Conservation (phyloP, 2,797 vertebrate species). For the Adelosebastes latens region DNA sequence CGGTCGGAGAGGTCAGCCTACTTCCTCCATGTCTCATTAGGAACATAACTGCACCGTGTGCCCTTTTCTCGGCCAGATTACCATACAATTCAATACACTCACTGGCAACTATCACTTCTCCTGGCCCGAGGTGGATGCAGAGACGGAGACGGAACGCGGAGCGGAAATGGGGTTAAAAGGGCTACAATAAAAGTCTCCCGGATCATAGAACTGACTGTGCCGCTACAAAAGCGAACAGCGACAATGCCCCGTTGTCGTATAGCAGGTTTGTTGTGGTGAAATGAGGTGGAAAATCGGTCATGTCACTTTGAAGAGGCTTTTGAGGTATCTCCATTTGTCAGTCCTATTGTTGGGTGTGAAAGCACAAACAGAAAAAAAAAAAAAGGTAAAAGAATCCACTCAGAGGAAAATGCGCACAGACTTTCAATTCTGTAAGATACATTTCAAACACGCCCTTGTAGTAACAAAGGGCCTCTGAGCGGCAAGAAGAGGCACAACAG, state of each 20-base stretch:
- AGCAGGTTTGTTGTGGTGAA: constrained; percentile 40
- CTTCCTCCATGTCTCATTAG: constrained; percentile 67
- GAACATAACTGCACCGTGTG: constrained; percentile 51
- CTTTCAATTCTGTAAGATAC: constrained; percentile 46
- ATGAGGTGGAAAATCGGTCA: constrained; percentile 50
- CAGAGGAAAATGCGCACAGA: background rate
- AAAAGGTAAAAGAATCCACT: constrained; percentile 36
- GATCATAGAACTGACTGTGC: constrained; percentile 34
- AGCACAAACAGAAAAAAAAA: constrained; percentile 36
- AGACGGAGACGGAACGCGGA: constrained; percentile 11
- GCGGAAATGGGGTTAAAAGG: constrained; percentile 38
- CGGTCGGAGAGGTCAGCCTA: constrained; percentile 53
- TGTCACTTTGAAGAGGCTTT: constrained; percentile 52
- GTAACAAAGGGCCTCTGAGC: constrained; percentile 52
- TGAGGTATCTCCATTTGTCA: constrained; percentile 56
- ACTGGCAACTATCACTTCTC: constrained; percentile 35
- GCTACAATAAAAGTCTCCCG: constrained; percentile 29
- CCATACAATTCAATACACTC: constrained; percentile 59
- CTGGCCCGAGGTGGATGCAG: constrained; percentile 14
- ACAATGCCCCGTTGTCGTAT: constrained; percentile 14
- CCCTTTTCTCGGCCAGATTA: constrained; percentile 60
- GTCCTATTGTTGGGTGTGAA: constrained; percentile 39
- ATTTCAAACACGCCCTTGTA: constrained; percentile 57
- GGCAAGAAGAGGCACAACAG: constrained; percentile 36
- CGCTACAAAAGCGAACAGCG: constrained; percentile 10